Conservation (phyloP, 2,888 invertebrate genomes). For the Latrodectus hesperus region DNA sequence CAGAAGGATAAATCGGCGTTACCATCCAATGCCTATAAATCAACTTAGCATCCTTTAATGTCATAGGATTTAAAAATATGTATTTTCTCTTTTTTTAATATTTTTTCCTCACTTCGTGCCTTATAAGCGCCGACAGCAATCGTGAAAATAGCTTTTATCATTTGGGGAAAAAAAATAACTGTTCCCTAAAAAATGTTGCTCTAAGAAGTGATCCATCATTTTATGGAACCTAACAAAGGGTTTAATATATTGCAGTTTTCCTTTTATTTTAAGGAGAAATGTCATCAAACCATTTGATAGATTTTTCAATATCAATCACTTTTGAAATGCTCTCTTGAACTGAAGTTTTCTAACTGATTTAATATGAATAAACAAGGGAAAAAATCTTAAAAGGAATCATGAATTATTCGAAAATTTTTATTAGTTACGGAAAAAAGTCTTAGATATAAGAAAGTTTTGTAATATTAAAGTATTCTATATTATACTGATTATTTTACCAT, state of each 20-base stretch:
- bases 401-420: too few relatives aligned
- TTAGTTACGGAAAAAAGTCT: too few relatives aligned
- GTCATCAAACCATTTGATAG: constrained; percentile 34
- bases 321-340: constrained; percentile 17
- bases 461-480: too few relatives aligned
- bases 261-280: constrained; percentile 32
- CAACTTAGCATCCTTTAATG: constrained; percentile 32
- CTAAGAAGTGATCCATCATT: constrained; percentile 44
- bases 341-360: neutral
- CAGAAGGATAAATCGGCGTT: too few relatives aligned
- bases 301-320: constrained; percentile 42
- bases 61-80: constrained; percentile 12
- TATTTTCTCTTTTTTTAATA: constrained; percentile 20
- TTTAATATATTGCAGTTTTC: constrained; percentile 41
- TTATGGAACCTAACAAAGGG: constrained; percentile 36
- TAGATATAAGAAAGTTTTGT: too few relatives aligned
- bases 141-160: constrained; percentile 31
- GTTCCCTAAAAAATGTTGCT: constrained; percentile 6
- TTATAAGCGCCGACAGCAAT: constrained; percentile 26
- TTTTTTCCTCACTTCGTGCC: constrained; percentile 29
- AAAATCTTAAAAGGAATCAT: too few relatives aligned
- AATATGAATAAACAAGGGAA: too few relatives aligned
- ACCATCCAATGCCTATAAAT: constrained; percentile 13
- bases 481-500: too few relatives aligned
- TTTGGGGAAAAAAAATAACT: constrained; percentile 18